phyloP scores from a whole-genome alignment of 2,797 vertebrate species.

The Euthynnus affinis region DNA sequence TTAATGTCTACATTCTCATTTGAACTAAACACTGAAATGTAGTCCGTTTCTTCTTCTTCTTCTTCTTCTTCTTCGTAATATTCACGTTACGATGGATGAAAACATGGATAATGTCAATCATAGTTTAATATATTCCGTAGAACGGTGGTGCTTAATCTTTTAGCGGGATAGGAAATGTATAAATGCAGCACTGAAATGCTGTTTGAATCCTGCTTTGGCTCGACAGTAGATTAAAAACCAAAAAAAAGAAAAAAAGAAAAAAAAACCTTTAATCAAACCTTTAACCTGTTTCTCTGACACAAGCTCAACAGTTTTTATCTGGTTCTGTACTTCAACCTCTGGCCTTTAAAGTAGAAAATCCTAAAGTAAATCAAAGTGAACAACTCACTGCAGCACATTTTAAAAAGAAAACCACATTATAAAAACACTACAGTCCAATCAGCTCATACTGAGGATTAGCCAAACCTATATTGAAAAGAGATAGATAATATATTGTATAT shows the following conservation, averaged over 20 bases:
- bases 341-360: slow-evolving; percentile 46
- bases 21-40: neutral
- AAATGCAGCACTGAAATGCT: slow-evolving; percentile 5
- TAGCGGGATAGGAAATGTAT: neutral
- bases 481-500: slow-evolving; percentile 66
- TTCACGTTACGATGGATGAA: neutral
- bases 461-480: slow-evolving; percentile 70
- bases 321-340: slow-evolving; percentile 16
- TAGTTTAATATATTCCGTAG: neutral
- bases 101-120: neutral
- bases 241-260: neutral
- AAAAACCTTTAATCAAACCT: neutral
- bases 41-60: neutral
- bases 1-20: neutral
- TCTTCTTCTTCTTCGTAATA: neutral
- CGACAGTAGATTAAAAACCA: neutral
- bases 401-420: slow-evolving; percentile 65
- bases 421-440: slow-evolving; percentile 76
- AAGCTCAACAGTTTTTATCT: slow-evolving; percentile 15
- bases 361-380: slow-evolving; percentile 66
- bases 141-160: neutral
- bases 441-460: slow-evolving; percentile 63
- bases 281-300: slow-evolving; percentile 32
- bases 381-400: slow-evolving; percentile 75
- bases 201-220: slow-evolving; percentile 25